phyloP scores from a whole-genome alignment of 35 echinoderm and acorn worm genomes.

The Hemicentrotus pulcherrimus region DNA sequence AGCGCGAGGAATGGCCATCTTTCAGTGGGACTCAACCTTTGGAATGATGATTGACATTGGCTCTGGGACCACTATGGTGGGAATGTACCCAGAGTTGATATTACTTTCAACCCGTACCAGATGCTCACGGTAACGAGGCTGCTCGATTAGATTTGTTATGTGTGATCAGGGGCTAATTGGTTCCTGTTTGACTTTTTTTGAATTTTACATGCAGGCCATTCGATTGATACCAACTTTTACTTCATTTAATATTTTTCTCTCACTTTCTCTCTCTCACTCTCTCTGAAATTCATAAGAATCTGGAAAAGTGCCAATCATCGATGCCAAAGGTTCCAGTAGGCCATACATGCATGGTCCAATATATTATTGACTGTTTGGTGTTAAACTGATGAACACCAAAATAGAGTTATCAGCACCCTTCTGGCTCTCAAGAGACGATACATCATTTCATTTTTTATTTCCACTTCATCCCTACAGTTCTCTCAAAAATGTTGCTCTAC shows the following conservation, averaged over 20 bases:
- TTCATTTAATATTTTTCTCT: background rate
- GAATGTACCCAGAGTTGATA: background rate
- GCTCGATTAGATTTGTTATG: slow-evolving; percentile 12
- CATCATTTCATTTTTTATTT: background rate
- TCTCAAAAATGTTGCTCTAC: background rate
- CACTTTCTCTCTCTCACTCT: background rate
- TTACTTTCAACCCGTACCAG: background rate
- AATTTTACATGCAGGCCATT: background rate
- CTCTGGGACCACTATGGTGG: background rate
- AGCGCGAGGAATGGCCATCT: background rate
- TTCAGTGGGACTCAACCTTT: background rate
- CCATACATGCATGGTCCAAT: too few relatives aligned
- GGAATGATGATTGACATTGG: background rate
- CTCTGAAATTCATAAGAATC: background rate
- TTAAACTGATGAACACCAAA: too few relatives aligned
- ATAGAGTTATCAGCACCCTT: too few relatives aligned
- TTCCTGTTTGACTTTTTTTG: background rate
- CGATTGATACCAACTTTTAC: background rate
- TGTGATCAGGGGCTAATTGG: background rate
- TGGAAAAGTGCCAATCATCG: background rate
- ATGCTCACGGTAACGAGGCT: background rate
- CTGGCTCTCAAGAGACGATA: too few relatives aligned
- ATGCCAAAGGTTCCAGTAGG: background rate
- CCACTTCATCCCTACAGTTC: background rate
- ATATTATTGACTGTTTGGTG: too few relatives aligned